Evolutionary conservation across 2,113 vertebrate genomes (phyloP), one percentile per base, ranked within the genome.

Genomic region (Nothocercus nigrocapillus): DNA sequence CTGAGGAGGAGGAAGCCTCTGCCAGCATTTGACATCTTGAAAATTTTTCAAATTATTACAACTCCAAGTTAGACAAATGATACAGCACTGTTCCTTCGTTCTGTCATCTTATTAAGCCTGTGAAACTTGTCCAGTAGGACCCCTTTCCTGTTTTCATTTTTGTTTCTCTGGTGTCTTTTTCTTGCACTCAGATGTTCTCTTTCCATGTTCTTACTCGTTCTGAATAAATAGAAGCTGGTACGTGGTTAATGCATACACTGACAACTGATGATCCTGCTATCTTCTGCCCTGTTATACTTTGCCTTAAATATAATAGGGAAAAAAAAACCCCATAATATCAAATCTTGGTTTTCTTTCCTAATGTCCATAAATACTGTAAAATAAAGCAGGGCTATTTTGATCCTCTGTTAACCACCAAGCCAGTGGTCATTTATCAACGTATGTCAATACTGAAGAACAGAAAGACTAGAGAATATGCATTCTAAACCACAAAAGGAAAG

Each of bases 1-100:
- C 81, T 67, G 53, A 90, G 75, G 83, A 94, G 32, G 58, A 85
- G 85, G 81, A 94, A 84, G 77, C 88, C 10, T 92, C 62, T 96
- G 58, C 83, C 53, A 79, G 66, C 40, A 79, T 27, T 3, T 96
- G 90, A 86, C 80, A 85, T 90, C 83, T 79, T 79, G 70, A 92
- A 95, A 94, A 40, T 74, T 93, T 88, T 93, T 86, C 76, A 59
- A 73, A 61, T 84, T 76, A 54, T 66, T 70, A 84, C 28, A 70
- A 40, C 77, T 88, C 49, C 32, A 72, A 88, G 66, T 94, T 61
- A 56, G 7, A 90, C 59, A 85, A 93, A 88, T 89, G 40, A 75
- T 77, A 81, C 15, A 40, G 64, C 66, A 87, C 59, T 64, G 12
- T 83, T 62, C 47, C 16, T 70, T 92, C 66, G 63, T 83, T 89